Base-by-base conservation (phyloP, 2,113 vertebrate genomes). In the Myodes glareolus region DNA sequence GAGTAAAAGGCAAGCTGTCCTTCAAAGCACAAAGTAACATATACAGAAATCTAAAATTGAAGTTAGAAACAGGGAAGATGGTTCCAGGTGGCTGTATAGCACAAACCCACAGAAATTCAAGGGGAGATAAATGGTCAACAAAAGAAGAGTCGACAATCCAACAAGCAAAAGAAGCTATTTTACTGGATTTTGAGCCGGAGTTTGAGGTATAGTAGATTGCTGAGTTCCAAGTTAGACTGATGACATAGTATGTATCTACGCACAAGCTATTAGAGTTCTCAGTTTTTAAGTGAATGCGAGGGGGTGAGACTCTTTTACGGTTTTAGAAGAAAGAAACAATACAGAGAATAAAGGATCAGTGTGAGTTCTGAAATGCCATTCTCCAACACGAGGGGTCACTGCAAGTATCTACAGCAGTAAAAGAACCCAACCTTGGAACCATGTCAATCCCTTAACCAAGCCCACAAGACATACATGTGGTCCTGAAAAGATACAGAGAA, bases 141-240 rank as follows among this genome's bases (percentile, higher is more conserved):
- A 95, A 11, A 92, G 33, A 92, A 67, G 25, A 80, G 31, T 16
- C 77, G 73, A 73, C 55, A 92, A 91, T 45, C 84, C 88, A 77
- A 78, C 17, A 91, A 76, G 39, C 45, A 91, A 75, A 3, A 91
- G 39, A 31, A 85, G n/a, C n/a, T 16, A 61, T 61, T 39, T 7
- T 73, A 8, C 55, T 82, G 55, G 90, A 92, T 55, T 84, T 65
- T 25, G 12, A 72, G 84, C 42, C n/a, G 29, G 10, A 31, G 23
- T 91, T 39, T 63, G 42, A 52, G 73, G n/a, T 45, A 84, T 19
- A 89, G 82, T n/a, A 45, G 42, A 33, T 73, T 67, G 25, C 13
- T 65, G 19, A 63, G 3, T 65, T 67, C 67, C 73, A 81, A 47
- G 87, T 27, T 76, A 61, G 52, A 73, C 50, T n/a, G 61, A 45